Conservation (phyloP, 2,113 vertebrate genomes). For the Pycnonotus jocosus region DNA sequence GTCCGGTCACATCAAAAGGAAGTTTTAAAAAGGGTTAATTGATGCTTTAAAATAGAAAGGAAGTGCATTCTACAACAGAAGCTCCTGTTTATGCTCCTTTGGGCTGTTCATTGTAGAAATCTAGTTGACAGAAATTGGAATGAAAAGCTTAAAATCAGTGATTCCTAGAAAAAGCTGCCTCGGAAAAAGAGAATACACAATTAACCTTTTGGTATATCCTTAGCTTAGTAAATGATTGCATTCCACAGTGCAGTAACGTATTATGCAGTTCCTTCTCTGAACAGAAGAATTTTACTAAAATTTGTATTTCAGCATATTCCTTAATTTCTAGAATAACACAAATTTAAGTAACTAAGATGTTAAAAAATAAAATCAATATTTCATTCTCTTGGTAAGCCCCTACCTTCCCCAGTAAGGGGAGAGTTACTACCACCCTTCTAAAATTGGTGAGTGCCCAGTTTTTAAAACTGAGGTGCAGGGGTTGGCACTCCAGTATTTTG, state of each 20-base stretch:
- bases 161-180: background rate
- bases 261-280: background rate
- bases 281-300: background rate
- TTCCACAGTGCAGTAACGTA: background rate
- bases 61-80: background rate
- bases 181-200: background rate
- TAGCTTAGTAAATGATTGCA: background rate
- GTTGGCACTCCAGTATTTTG: background rate
- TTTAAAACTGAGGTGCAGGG: background rate
- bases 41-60: background rate
- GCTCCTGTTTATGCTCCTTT: slow-evolving; percentile 23
- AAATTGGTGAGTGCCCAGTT: background rate
- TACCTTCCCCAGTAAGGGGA: background rate
- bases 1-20: slow-evolving; percentile 1
- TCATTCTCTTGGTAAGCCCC: background rate
- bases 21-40: slow-evolving; percentile 33
- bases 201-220: background rate
- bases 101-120: background rate
- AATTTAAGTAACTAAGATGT: background rate
- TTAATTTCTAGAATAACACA: background rate
- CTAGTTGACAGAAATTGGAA: background rate
- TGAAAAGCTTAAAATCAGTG: slow-evolving; percentile 21
- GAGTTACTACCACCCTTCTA: background rate
- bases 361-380: background rate
- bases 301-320: background rate